These are phyloP conservation scores for Drosophila kambysellisi DNA, from an alignment of 2,888 invertebrate species.

Conservation along the genomic window DNA sequence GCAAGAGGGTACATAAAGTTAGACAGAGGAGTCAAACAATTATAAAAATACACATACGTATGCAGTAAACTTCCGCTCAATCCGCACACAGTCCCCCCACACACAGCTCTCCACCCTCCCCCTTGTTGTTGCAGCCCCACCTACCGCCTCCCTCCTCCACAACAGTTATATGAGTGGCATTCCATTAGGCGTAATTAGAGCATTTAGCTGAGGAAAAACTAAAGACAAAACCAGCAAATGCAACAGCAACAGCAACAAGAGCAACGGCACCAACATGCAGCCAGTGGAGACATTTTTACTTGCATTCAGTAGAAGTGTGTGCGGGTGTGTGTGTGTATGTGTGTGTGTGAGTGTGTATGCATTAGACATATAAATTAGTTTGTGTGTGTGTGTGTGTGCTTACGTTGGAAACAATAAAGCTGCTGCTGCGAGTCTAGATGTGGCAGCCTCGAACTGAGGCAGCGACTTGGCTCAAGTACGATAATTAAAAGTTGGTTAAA, in stretches of 20 bases:
- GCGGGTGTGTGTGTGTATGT: conserved; percentile 1
- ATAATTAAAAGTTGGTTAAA: conserved; percentile 81
- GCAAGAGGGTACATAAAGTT: neutral
- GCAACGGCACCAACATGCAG: conserved; percentile 30
- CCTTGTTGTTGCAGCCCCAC: neutral
- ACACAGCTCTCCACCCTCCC: neutral
- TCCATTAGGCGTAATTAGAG: conserved; percentile 81
- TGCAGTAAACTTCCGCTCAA: conserved; percentile 34
- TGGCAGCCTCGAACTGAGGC: conserved; percentile 21
- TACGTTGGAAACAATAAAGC: conserved; percentile 56
- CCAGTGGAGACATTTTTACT: conserved; percentile 19
- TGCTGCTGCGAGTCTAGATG: conserved; percentile 29
- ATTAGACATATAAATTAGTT: conserved; percentile 9
- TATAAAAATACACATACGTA: conserved; percentile 51
- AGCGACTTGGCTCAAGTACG: conserved; percentile 66
- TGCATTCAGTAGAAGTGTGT: conserved; percentile 4
- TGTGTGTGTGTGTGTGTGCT: conserved; percentile 5
- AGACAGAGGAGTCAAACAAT: conserved; percentile 57
- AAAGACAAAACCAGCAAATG: conserved; percentile 61
- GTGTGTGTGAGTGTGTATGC: neutral
- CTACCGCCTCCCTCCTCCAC: neutral
- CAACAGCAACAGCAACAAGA: conserved; percentile 11
- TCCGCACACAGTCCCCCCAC: neutral
- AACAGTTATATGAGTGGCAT: conserved; percentile 53
- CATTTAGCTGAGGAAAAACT: conserved; percentile 75